Conservation (phyloP, 2,113 vertebrate genomes). For the Dolichotis patagonum region DNA sequence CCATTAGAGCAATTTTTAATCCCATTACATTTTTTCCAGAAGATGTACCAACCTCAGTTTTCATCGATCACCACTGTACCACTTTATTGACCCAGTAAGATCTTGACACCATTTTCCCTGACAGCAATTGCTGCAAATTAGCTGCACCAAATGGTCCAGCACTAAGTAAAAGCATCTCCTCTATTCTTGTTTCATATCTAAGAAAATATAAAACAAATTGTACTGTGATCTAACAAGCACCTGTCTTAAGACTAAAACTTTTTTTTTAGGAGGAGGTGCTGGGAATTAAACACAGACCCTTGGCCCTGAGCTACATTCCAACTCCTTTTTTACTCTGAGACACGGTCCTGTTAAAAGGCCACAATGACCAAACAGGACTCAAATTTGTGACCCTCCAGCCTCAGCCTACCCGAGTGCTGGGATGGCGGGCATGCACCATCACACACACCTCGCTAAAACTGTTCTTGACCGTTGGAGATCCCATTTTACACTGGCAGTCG, state of each 20-base stretch:
- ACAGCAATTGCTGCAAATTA: not conserved
- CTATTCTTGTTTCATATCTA: not conserved
- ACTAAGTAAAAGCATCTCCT: not conserved
- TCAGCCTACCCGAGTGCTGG: not conserved
- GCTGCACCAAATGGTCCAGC: not conserved
- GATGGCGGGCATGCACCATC: not conserved
- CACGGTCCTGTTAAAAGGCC: not conserved
- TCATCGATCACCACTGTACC: not conserved
- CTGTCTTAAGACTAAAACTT: not conserved
- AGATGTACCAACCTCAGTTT: not conserved
- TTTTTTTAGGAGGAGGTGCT: not conserved
- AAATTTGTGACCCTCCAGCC: not conserved
- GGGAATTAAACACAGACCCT: not conserved
- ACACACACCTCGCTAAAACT: not conserved
- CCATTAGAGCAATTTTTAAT: not conserved
- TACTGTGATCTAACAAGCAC: not conserved
- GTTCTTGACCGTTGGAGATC: not conserved
- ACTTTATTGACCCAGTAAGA: not conserved
- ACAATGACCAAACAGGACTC: not conserved
- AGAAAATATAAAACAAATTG: not conserved
- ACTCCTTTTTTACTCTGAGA: not conserved
- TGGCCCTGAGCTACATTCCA: not conserved
- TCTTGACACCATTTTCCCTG: not conserved
- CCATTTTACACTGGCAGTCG: not conserved
- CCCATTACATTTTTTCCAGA: not conserved